These are phyloP conservation scores for Girardinus metallicus DNA, from an alignment of 2,797 vertebrate genomes.

Conservation along the genomic window DNA sequence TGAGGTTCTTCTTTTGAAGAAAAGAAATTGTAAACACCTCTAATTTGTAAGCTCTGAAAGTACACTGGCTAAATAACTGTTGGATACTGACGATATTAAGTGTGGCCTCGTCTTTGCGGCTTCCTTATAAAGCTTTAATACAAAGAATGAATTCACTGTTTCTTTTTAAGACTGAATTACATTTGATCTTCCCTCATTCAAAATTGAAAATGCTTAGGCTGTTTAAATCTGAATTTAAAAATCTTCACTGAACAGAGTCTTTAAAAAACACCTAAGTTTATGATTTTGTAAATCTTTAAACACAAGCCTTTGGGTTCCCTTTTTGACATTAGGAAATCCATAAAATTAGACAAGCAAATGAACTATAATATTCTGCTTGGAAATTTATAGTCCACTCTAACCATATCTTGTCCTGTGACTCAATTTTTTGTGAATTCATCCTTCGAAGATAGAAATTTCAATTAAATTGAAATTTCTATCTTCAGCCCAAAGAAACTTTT, in stretches of 20 bases:
- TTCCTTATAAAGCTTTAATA: not conserved
- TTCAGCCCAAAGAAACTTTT: constrained; percentile 44
- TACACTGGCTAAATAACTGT: not conserved
- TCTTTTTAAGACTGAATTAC: not conserved
- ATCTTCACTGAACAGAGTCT: not conserved
- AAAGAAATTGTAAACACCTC: not conserved
- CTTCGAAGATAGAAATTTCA: too few relatives aligned
- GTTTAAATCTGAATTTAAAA: not conserved
- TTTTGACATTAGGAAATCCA: not conserved
- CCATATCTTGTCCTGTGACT: not conserved
- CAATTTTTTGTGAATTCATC: not conserved
- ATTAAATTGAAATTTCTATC: constrained; percentile 26
- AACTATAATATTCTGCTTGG: not conserved
- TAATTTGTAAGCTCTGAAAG: not conserved
- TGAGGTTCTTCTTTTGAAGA: not conserved
- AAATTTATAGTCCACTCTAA: not conserved
- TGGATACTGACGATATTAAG: not conserved
- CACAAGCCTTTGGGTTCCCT: not conserved
- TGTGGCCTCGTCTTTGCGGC: not conserved
- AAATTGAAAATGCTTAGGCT: not conserved
- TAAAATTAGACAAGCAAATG: not conserved
- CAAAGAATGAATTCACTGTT: not conserved
- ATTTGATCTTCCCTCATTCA: not conserved
- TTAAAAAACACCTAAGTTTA: not conserved
- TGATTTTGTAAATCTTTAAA: not conserved